phyloP scores from a whole-genome alignment of 2,888 invertebrate genomes.

The Pandemis cinnamomeana region DNA sequence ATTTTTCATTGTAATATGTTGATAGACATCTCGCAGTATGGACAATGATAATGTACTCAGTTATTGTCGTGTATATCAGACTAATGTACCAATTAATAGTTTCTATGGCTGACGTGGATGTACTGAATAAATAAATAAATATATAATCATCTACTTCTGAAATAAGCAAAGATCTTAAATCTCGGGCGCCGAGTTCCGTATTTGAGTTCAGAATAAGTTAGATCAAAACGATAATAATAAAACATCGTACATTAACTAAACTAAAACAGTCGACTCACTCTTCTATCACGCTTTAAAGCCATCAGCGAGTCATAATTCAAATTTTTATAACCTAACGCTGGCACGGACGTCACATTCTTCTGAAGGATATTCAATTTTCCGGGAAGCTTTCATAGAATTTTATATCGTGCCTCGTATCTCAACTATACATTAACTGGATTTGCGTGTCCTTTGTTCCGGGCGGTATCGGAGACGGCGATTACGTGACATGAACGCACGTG shows the following conservation, averaged over 20 bases:
- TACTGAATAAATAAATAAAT: no score
- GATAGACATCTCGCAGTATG: no score
- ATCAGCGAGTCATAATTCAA: slow-evolving; percentile 27
- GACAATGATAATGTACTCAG: no score
- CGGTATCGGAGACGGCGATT: slow-evolving; percentile 43
- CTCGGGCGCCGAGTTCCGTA: no score
- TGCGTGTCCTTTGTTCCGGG: slow-evolving; percentile 51
- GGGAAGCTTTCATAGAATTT: slow-evolving; percentile 60
- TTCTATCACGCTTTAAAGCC: slow-evolving; percentile 25
- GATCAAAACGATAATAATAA: neutral
- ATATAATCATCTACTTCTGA: no score
- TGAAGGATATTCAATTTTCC: slow-evolving; percentile 68
- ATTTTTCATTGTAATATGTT: no score
- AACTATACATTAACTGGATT: slow-evolving; percentile 45
- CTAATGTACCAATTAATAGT: no score
- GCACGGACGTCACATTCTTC: slow-evolving; percentile 16
- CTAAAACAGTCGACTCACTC: slow-evolving; percentile 10
- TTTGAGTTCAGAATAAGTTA: no score
- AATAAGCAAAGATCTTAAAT: no score
- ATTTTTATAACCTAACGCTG: slow-evolving; percentile 15
- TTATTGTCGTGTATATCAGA: no score
- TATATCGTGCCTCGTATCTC: slow-evolving; percentile 49
- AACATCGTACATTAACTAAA: neutral
- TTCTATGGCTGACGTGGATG: no score
- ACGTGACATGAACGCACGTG: slow-evolving; percentile 25